Conservation (phyloP, 2,888 invertebrate species). For the Eustalomyia histrio region DNA sequence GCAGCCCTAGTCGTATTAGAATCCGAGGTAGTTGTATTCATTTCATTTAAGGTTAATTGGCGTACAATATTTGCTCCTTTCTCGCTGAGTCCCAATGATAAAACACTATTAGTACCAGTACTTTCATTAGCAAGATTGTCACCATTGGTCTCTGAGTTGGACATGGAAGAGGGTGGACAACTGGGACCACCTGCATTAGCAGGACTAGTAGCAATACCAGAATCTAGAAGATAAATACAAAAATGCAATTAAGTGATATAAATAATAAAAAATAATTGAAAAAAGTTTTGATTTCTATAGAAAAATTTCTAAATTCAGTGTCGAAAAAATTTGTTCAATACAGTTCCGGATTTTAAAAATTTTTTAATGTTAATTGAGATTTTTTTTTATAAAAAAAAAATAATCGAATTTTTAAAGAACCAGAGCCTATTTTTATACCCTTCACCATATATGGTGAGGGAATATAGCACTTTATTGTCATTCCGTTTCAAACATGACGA, state of each 20-base stretch:
- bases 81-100: constrained; percentile 75
- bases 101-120: constrained; percentile 69
- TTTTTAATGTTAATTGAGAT: too few relatives aligned
- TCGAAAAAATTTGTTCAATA: too few relatives aligned
- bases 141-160: constrained; percentile 68
- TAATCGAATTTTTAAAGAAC: too few relatives aligned
- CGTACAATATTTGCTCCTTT: constrained; percentile 76
- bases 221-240: constrained; percentile 70
- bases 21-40: constrained; percentile 39
- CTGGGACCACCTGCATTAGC: constrained; percentile 70
- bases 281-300: too few relatives aligned
- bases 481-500: too few relatives aligned
- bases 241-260: not conserved
- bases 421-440: too few relatives aligned
- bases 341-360: too few relatives aligned
- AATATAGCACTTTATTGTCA: too few relatives aligned
- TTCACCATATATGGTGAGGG: too few relatives aligned
- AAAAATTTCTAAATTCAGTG: too few relatives aligned
- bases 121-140: constrained; percentile 56
- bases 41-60: constrained; percentile 70
- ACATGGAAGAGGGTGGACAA: constrained; percentile 64
- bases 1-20: constrained; percentile 16
- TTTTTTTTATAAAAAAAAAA: too few relatives aligned
- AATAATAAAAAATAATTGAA: too few relatives aligned
- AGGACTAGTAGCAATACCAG: constrained; percentile 79